A percentile compares a stretch with the other conserved stretches of the same genome.
These are phyloP conservation scores for Pipa parva DNA, from an alignment of 2,113 vertebrate species.

Conservation along the genomic window DNA sequence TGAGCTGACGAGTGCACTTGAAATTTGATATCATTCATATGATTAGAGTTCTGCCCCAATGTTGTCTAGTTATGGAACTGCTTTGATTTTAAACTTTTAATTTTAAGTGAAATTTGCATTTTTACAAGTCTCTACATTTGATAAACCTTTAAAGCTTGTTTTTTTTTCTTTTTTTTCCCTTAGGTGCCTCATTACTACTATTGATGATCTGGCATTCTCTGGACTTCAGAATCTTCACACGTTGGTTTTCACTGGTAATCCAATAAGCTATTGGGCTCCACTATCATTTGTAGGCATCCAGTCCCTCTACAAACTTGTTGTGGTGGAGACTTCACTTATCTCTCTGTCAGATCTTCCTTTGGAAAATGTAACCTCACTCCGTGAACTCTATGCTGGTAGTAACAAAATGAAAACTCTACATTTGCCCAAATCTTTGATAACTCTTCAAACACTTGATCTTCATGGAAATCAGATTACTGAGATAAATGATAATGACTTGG, in stretches of 20 bases:
- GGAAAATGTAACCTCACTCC: slow-evolving; percentile 53
- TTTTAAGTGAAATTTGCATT: too few species aligned
- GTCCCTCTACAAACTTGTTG: slow-evolving; percentile 55
- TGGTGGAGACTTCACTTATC: slow-evolving; percentile 53
- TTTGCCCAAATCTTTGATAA: slow-evolving; percentile 59
- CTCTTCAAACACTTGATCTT: slow-evolving; percentile 56
- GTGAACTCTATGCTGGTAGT: slow-evolving; percentile 61
- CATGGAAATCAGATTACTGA: slow-evolving; percentile 56
- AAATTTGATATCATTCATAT: too few species aligned
- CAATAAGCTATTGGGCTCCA: slow-evolving; percentile 48
- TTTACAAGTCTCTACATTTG: too few species aligned
- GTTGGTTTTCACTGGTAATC: slow-evolving; percentile 68
- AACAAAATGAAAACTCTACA: slow-evolving; percentile 60
- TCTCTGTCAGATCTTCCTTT: slow-evolving; percentile 60
- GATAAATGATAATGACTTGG: slow-evolving; percentile 54
- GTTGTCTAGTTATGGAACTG: too few species aligned
- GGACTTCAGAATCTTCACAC: slow-evolving; percentile 56
- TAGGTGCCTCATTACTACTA: slow-evolving; percentile 59
- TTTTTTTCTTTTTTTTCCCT: slow-evolving; percentile 25
- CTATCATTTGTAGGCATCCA: slow-evolving; percentile 55
- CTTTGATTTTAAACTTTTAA: too few species aligned
- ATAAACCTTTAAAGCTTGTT: too few species aligned
- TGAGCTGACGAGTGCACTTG: too few species aligned
- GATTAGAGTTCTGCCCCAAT: too few species aligned
- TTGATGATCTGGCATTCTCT: slow-evolving; percentile 60